These are phyloP conservation scores for Otis tarda DNA, from an alignment of 2,113 vertebrate species.

Conservation along the genomic window DNA sequence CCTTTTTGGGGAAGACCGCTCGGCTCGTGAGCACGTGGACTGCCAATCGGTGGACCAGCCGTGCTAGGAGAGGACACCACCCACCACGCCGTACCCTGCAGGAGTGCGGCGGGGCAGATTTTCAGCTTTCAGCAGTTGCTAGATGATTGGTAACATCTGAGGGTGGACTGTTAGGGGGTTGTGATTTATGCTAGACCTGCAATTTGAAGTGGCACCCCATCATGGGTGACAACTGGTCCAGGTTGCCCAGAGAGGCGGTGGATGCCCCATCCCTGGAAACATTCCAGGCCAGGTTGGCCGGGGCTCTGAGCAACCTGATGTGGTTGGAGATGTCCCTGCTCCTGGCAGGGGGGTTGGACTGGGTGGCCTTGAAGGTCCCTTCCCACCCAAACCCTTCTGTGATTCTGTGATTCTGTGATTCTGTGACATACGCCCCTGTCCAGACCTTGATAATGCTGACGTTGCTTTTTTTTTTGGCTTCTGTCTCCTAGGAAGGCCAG, in stretches of 20 bases:
- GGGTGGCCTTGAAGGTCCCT: no score
- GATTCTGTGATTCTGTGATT: no score
- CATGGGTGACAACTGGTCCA: no score
- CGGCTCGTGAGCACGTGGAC: no score
- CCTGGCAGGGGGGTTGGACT: no score
- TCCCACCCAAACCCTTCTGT: no score
- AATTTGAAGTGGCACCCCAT: background rate
- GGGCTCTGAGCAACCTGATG: no score
- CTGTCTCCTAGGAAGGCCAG: slow-evolving; percentile 84
- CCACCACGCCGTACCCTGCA: no score
- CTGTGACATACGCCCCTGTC: background rate
- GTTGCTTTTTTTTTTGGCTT: background rate
- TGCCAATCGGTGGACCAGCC: background rate
- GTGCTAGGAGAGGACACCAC: background rate
- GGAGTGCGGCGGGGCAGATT: rapidly evolving
- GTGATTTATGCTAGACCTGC: background rate
- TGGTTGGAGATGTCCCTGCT: no score
- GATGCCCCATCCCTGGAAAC: no score
- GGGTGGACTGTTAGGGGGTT: background rate
- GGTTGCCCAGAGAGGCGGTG: no score
- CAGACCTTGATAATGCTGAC: background rate
- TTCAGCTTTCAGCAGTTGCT: background rate
- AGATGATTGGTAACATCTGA: background rate
- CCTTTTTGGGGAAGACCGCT: background rate
- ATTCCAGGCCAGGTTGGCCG: no score